A percentile compares a stretch with the other conserved stretches of the same genome.
Evolutionary conservation across 2,797 vertebrate genomes (phyloP).

Genomic region (Todus mexicanus): DNA sequence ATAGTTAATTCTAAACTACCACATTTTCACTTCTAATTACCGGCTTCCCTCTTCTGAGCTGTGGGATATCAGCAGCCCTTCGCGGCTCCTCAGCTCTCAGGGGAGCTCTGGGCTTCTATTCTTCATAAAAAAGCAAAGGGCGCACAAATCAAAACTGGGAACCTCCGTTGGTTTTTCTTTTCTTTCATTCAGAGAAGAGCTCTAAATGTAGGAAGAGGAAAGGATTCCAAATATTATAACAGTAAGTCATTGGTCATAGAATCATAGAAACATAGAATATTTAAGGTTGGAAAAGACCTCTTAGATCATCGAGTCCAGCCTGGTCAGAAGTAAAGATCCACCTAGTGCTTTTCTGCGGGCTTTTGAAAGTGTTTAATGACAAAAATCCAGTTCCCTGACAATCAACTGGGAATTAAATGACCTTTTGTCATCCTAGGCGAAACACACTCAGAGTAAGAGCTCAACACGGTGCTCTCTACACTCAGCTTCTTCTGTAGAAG

Average conservation of each 20-base stretch:
- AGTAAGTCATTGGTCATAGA: not conserved
- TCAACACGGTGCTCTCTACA: too few relatives aligned
- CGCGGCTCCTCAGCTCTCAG: not conserved
- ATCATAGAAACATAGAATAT: too few relatives aligned
- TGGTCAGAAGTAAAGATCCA: not conserved
- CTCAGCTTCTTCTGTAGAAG: too few relatives aligned
- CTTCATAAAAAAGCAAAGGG: not conserved
- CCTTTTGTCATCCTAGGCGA: not conserved
- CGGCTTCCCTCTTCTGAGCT: not conserved
- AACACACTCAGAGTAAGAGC: not conserved
- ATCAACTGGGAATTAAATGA: not conserved
- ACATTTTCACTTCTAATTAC: not conserved
- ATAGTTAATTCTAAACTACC: not conserved
- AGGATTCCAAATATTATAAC: not conserved
- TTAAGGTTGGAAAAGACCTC: too few relatives aligned
- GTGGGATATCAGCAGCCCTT: not conserved
- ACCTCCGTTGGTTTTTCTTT: not conserved
- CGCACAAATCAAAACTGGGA: not conserved
- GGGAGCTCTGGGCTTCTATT: not conserved
- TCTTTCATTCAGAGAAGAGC: not conserved
- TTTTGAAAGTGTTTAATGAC: not conserved
- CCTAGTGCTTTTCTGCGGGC: not conserved
- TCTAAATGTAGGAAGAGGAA: not conserved
- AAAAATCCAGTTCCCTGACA: not conserved
- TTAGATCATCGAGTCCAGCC: too few relatives aligned